Percentiles rank a stretch among this genome's conserved stretches.
phyloP scores from a whole-genome alignment of 1,140 invertebrate genomes.

The Heterodera carotae region DNA sequence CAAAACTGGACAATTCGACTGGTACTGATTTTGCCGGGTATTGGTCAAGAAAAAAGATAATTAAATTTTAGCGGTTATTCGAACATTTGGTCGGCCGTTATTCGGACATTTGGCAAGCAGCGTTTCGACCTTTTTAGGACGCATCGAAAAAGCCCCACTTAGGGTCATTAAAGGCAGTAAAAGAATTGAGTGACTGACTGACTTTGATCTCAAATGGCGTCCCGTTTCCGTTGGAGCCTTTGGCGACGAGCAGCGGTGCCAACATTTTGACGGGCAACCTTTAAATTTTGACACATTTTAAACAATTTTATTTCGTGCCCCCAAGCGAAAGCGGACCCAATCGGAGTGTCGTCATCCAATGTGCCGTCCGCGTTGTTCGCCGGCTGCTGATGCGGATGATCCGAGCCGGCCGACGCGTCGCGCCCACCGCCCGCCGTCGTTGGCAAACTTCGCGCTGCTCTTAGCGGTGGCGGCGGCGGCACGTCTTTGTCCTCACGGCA shows the following conservation, averaged over 20 bases:
- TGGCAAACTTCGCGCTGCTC: not conserved
- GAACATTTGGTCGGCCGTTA: not conserved
- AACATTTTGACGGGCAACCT: conserved; percentile 52
- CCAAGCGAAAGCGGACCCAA: conserved; percentile 3
- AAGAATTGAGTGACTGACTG: no score
- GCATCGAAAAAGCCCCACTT: no score
- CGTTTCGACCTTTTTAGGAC: no score
- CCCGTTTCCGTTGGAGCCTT: conserved; percentile 30
- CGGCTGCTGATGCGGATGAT: not conserved
- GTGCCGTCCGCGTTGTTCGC: not conserved
- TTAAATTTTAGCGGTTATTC: no score
- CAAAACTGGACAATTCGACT: no score
- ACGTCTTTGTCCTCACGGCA: conserved; percentile 7
- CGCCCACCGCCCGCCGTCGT: not conserved
- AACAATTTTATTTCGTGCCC: not conserved
- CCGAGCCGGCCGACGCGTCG: not conserved
- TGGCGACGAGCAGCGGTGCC: conserved; percentile 41
- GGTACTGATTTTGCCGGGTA: no score
- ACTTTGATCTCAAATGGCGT: conserved; percentile 52
- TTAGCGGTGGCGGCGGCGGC: not conserved
- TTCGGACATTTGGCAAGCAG: no score
- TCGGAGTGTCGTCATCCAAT: not conserved
- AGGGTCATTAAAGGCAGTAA: no score
- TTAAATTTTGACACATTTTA: not conserved
- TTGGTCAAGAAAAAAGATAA: no score